Evolutionary conservation across 2,888 invertebrate genomes (phyloP), one percentile per base, ranked within the genome.

Genomic region (Prosapia bicincta): DNA sequence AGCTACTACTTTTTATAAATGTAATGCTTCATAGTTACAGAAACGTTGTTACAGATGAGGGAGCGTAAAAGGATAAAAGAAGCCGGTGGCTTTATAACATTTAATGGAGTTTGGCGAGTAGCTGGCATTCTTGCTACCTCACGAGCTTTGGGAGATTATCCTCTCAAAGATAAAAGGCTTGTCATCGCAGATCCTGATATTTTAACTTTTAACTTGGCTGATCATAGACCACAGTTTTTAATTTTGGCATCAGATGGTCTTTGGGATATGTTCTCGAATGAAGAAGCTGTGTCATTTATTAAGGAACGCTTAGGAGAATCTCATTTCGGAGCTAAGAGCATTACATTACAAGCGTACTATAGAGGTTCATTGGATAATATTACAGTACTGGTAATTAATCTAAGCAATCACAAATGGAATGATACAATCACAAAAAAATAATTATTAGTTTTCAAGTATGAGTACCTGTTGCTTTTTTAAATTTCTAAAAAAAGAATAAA

Each of bases 131-230:
- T 98, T 80, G 98, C 98, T 13, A 97, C 97, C 32, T 97, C 97
- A 10, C 88, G 98, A 79, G 98, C 98, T 0, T 89, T 98, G 82
- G 98, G 97, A 23, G 98, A 98, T 86, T 97, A 96, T 85, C 97
- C 97, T 1, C 86, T 98, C 25, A 98, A 98, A 86, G 96, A 96
- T 83, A 94, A 93, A 83, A 95, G 94, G 84, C 90, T 97, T 83
- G 94, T 98, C 75, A 97, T 97, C 80, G 97, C 98, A 2, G 96
- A 97, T 85, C 98, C 98, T 7, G 98, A 98, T 84, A 95, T 98
- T 81, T 87, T 96, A 81, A 94, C 96, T 30, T 97, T 98, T 83
- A 94, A 97, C 85, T 87, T 98, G 76, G 88, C 89, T 76, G 94
- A 96, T 85, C 92, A 94, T 83, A 92, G 92, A 83, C 96, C 97